phyloP scores from a whole-genome alignment of 64 coral and sea anemone genomes.

The Montipora capricornis region DNA sequence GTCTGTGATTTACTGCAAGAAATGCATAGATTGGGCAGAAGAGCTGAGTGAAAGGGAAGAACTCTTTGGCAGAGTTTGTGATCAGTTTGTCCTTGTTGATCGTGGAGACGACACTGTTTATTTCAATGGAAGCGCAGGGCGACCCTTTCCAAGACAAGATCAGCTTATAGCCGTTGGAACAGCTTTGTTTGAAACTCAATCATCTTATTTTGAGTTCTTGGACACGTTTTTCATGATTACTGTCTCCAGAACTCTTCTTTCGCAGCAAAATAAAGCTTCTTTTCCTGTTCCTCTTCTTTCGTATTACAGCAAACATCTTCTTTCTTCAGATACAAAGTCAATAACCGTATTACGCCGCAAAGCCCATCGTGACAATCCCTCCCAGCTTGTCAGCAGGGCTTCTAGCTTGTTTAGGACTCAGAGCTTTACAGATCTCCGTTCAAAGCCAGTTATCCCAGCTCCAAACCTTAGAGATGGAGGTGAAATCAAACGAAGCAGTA shows the following conservation, averaged over 20 bases:
- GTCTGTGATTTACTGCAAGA: constrained; percentile 84
- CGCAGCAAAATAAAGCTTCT: background rate
- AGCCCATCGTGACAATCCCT: constrained; percentile 1
- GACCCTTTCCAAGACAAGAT: background rate
- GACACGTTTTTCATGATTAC: constrained; percentile 92
- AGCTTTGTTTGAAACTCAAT: constrained; percentile 32
- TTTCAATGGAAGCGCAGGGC: background rate
- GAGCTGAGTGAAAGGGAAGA: constrained; percentile 56
- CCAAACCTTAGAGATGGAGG: background rate
- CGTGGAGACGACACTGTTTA: background rate
- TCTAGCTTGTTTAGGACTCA: constrained; percentile 72
- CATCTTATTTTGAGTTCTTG: constrained; percentile 80
- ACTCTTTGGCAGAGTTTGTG: constrained; percentile 63
- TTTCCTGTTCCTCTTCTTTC: constrained; percentile 48
- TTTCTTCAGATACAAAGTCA: constrained; percentile 58
- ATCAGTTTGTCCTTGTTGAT: constrained; percentile 53
- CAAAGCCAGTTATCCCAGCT: background rate
- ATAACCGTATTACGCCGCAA: constrained; percentile 55
- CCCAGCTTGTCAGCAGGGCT: background rate
- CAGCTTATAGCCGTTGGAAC: constrained; percentile 20
- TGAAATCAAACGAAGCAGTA: constrained; percentile 71
- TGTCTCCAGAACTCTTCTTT: constrained; percentile 69
- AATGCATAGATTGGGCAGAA: constrained; percentile 81
- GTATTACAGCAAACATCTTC: constrained; percentile 64
- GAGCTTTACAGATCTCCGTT: constrained; percentile 85